Conservation (phyloP, 2,888 invertebrate species). For the Andrena trimmerana region DNA sequence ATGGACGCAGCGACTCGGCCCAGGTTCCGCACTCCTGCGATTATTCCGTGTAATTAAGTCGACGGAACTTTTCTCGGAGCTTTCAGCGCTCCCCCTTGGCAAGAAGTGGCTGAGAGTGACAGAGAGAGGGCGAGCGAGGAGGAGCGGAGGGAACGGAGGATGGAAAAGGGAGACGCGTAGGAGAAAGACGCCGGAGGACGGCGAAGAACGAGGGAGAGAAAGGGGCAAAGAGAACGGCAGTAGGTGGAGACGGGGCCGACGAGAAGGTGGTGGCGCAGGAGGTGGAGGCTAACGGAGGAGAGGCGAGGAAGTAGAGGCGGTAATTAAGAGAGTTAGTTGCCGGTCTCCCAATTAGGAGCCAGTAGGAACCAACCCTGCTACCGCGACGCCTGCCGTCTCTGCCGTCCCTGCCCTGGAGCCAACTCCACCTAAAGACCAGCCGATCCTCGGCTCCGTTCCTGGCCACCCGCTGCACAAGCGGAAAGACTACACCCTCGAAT, state of each 20-base stretch:
- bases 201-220: constrained; percentile 41
- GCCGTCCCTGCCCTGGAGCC: constrained; percentile 77
- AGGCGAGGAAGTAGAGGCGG: constrained; percentile 83
- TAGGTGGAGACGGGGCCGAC: constrained; percentile 63
- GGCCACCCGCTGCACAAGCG: constrained; percentile 65
- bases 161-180: constrained; percentile 50
- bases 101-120: constrained; percentile 36
- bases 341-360: constrained; percentile 85
- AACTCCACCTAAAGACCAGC: constrained; percentile 78
- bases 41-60: constrained; percentile 89
- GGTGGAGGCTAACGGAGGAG: constrained; percentile 65
- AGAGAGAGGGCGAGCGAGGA: constrained; percentile 23
- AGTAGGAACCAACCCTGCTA: constrained; percentile 78
- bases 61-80: constrained; percentile 86
- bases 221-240: constrained; percentile 44
- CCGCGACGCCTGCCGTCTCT: constrained; percentile 75
- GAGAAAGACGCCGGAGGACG: constrained; percentile 49
- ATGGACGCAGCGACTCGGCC: constrained; percentile 66
- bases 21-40: constrained; percentile 81
- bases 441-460: constrained; percentile 68
- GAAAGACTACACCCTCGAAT: constrained; percentile 60
- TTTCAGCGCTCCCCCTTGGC: constrained; percentile 75
- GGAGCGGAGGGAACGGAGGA: constrained; percentile 48
- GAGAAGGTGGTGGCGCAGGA: constrained; percentile 64
- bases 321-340: constrained; percentile 87